Base-by-base conservation (phyloP, 2,888 invertebrate genomes). In the Herminia tarsipennalis region DNA sequence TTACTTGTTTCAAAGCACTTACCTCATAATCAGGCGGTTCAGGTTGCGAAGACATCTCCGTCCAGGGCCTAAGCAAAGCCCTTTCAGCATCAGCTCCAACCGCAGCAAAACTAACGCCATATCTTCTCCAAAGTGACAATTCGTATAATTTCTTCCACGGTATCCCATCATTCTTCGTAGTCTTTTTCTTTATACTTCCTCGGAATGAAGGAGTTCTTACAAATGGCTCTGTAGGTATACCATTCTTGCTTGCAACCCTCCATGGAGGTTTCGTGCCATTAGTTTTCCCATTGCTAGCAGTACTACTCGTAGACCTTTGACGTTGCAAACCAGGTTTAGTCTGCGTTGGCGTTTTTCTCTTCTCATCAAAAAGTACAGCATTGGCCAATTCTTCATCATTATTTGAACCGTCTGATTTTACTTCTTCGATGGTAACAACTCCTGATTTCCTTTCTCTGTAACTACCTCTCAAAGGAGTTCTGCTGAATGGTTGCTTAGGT, bases 111-210 rank as follows among this genome's bases (percentile, higher is more conserved):
- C 80, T 90, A 53, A 91, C 88, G 34, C 91, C 90, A 58, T 80
- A 92, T 82, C 92, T 89, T 75, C 92, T 86, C 82, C 92, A 88
- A 57, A 93, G 76, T 27, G 93, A 92, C 75, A 93, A 81, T 69
- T 93, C 92, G 67, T 93, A 86, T 52, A 94, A 76, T 68, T 92
- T 87, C 59, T 91, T 88, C 93, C 93, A 93, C 24, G 92, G 87
- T 29, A 92, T 75, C 8, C 84, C 88, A 57, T 92, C 88, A 53
- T 71, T 82, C 37, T 84, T 83, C 21, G 71, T 63, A 25, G 81
- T 82, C 59, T 83, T 83, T 78, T 89, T 92, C 41, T 83, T 82
- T 35, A 90, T 81, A 42, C 89, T 91, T 9, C 88, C 88, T 35
- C 92, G 81, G 22, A 90, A 75, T 24, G 88, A 87, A 0, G 86